These are phyloP conservation scores for rat (Rattus norvegicus) DNA, from an alignment of 2,113 vertebrate species.

Conservation along the genomic window GRCr8 NC_086035.1:20301501-20302000, in stretches of 20 bases:
- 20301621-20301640: not conserved
- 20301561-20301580: not conserved
- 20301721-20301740: no score
- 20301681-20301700: no score
- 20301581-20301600: not conserved
- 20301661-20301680: no score
- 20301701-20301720: no score
- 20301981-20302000: not conserved
- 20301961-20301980: not conserved
- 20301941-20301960: not conserved
- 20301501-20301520: no score
- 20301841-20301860: not conserved
- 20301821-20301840: not conserved
- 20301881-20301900: not conserved
- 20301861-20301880: not conserved
- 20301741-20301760: not conserved
- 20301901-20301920: not conserved
- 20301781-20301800: not conserved
- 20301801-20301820: not conserved
- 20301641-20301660: not conserved
- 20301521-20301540: no score
- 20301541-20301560: not conserved
- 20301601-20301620: not conserved
- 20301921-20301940: not conserved
- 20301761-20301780: not conserved